Evolutionary conservation across 2,113 vertebrate genomes (phyloP).

Genomic region (Empidonax traillii): DNA sequence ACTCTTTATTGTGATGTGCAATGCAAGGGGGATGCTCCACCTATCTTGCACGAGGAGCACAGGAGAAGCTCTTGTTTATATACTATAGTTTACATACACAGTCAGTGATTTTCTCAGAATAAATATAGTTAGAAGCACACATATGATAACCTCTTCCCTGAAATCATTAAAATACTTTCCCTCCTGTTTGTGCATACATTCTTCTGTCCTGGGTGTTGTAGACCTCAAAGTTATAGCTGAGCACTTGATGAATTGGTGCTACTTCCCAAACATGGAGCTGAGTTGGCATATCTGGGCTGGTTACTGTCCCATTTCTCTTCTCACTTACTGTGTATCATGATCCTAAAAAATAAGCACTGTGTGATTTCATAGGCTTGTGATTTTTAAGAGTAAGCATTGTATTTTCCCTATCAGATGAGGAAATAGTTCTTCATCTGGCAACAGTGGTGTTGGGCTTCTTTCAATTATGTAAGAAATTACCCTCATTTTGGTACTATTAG

Average conservation of each 20-base stretch:
- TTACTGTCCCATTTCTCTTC: not conserved
- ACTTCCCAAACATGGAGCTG: not conserved
- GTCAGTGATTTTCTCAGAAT: not conserved
- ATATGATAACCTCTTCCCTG: not conserved
- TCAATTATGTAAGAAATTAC: not conserved
- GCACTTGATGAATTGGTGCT: fast-evolving
- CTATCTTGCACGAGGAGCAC: no score
- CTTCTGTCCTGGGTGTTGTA: not conserved
- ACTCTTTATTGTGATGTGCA: fast-evolving
- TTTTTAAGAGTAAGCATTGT: not conserved
- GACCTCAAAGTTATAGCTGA: not conserved
- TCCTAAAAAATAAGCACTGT: not conserved
- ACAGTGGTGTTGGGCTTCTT: not conserved
- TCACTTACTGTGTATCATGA: not conserved
- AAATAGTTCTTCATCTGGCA: not conserved
- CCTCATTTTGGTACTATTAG: not conserved
- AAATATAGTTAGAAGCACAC: not conserved
- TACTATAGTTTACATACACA: not conserved
- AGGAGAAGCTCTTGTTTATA: not conserved
- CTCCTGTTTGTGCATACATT: not conserved
- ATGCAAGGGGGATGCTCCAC: not conserved
- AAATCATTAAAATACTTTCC: not conserved
- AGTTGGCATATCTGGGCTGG: not conserved
- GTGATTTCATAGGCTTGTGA: not conserved
- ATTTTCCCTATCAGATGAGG: not conserved